These are phyloP conservation scores for Sminthurides aquaticus DNA, from an alignment of 2,888 invertebrate species.

Conservation along the genomic window DNA sequence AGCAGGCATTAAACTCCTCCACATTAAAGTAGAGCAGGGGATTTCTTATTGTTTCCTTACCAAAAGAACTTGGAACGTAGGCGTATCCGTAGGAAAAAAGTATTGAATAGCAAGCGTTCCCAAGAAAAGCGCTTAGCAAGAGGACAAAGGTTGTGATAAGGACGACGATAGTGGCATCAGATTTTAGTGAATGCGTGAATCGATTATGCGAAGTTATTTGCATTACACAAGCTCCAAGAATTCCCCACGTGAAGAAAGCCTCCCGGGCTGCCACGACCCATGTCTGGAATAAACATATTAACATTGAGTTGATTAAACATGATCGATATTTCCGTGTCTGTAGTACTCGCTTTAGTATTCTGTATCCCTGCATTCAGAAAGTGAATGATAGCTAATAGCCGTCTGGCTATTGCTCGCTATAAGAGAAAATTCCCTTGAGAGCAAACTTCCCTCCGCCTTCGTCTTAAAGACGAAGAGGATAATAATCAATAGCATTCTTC, in stretches of 20 bases:
- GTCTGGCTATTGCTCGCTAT: too few species aligned
- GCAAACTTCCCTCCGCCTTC: too few species aligned
- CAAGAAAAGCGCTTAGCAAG: slow-evolving; percentile 67
- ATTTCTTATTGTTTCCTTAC: slow-evolving; percentile 52
- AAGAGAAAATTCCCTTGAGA: too few species aligned
- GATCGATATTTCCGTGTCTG: too few species aligned
- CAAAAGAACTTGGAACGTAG: slow-evolving; percentile 77
- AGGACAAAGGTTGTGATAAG: slow-evolving; percentile 67
- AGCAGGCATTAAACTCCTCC: background rate
- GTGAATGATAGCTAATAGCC: too few species aligned
- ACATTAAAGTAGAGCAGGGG: background rate
- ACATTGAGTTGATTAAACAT: background rate
- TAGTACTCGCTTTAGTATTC: too few species aligned
- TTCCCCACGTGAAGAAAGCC: slow-evolving; percentile 79
- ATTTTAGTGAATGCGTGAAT: slow-evolving; percentile 55
- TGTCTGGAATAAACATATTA: slow-evolving; percentile 52
- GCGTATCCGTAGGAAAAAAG: slow-evolving; percentile 64
- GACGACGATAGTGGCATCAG: slow-evolving; percentile 61
- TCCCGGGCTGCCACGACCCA: slow-evolving; percentile 87
- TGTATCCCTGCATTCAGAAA: too few species aligned
- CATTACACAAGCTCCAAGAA: slow-evolving; percentile 71
- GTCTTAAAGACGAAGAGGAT: too few species aligned
- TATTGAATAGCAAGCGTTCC: slow-evolving; percentile 73
- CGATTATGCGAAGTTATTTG: slow-evolving; percentile 60
- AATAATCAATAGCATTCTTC: too few species aligned